Conservation (phyloP, 1,140 invertebrate species). For the Condylostylus longicornis region DNA sequence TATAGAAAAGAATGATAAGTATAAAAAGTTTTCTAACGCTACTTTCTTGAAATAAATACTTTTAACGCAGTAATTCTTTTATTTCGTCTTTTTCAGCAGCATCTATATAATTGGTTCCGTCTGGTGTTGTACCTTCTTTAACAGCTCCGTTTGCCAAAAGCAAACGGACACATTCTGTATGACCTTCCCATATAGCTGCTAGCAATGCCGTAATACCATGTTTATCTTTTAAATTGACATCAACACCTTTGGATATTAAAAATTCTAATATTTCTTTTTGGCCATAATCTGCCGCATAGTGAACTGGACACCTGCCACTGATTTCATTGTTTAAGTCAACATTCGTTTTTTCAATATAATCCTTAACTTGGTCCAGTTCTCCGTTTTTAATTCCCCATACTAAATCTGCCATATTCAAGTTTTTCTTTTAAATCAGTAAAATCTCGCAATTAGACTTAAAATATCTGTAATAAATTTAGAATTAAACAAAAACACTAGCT, state of each 20-base stretch:
- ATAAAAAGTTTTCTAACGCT: not conserved
- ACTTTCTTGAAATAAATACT: not conserved
- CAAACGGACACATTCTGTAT: conserved; percentile 77
- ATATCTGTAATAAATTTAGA: no score
- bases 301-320: conserved; percentile 68
- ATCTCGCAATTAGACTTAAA: no score
- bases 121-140: conserved; percentile 67
- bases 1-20: not conserved
- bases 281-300: conserved; percentile 91
- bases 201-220: conserved; percentile 84
- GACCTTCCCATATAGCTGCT: conserved; percentile 92
- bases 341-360: conserved; percentile 68
- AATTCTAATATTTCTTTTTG: conserved; percentile 81
- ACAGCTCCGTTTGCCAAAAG: conserved; percentile 75
- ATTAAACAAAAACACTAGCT: no score
- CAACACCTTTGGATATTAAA: conserved; percentile 72
- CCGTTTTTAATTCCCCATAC: conserved; percentile 91
- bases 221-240: conserved; percentile 89
- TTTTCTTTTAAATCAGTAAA: no score
- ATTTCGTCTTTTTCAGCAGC: conserved; percentile 88
- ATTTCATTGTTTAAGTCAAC: conserved; percentile 72
- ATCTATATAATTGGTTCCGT: conserved; percentile 72
- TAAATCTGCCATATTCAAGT: no score
- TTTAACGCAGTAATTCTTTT: conserved; percentile 46
- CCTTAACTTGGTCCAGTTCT: conserved; percentile 78